A percentile compares a stretch with the other conserved stretches of the same genome.
Evolutionary conservation across 2,113 vertebrate species (phyloP).

Genomic region (Progne subis): DNA sequence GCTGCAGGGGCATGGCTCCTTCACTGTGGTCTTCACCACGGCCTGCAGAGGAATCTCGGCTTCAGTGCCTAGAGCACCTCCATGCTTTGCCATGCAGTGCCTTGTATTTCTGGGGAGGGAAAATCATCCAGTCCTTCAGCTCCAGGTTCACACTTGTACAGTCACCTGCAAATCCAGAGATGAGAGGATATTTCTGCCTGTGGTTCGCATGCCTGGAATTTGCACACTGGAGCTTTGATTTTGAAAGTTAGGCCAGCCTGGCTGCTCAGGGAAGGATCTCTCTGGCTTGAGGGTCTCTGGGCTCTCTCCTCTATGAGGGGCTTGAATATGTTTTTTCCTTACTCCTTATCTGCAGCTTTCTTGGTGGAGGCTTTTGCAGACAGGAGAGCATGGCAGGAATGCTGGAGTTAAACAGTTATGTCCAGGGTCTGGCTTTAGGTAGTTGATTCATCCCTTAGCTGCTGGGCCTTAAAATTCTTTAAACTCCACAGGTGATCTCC

Average conservation of each 20-base stretch:
- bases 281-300: too few species aligned
- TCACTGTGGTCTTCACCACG: too few species aligned
- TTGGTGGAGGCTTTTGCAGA: neutral
- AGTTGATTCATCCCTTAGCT: neutral
- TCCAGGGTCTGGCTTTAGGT: neutral
- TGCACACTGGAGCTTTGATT: neutral
- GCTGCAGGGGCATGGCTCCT: too few species aligned
- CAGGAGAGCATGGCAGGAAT: neutral
- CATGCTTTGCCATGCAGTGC: too few species aligned
- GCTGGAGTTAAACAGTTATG: neutral
- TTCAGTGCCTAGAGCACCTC: too few species aligned
- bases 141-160: neutral
- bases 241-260: neutral
- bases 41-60: too few species aligned
- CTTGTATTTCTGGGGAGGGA: too few species aligned
- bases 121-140: fast-evolving
- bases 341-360: neutral
- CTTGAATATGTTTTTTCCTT: neutral
- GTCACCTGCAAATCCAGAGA: neutral
- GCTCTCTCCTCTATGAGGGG: neutral
- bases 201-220: neutral
- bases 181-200: neutral
- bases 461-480: neutral
- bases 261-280: neutral
- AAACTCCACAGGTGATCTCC: neutral